Percentiles rank a stretch among this genome's conserved stretches.
These are phyloP conservation scores for Decapterus maruadsi DNA, from an alignment of 2,797 vertebrate species.

Conservation along the genomic window DNA sequence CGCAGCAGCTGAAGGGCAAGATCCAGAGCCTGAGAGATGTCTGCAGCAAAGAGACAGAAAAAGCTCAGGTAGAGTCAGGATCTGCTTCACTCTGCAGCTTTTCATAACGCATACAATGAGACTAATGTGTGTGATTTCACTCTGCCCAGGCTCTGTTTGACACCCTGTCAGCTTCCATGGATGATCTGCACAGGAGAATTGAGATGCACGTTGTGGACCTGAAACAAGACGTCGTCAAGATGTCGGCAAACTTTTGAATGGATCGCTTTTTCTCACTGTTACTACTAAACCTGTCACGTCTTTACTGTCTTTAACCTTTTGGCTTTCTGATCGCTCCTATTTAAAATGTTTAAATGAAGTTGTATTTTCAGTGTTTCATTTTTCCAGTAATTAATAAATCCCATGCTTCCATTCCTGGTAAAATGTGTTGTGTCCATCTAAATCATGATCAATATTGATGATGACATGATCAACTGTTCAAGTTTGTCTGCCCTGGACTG, in stretches of 20 bases:
- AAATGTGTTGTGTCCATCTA: background rate
- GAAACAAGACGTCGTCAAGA: slow-evolving; percentile 67
- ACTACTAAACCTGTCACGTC: background rate
- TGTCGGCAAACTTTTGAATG: slow-evolving; percentile 58
- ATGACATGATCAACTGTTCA: too few species aligned
- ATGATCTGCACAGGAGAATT: slow-evolving; percentile 77
- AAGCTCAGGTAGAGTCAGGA: slow-evolving; percentile 78
- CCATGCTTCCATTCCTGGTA: background rate
- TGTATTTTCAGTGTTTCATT: background rate
- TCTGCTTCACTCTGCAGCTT: background rate
- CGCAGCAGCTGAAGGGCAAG: slow-evolving; percentile 80
- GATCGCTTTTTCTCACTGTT: background rate
- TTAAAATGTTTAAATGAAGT: slow-evolving; percentile 9
- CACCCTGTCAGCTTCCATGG: slow-evolving; percentile 68
- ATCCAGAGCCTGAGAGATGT: slow-evolving; percentile 80
- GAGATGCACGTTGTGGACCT: slow-evolving; percentile 67
- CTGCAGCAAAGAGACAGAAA: slow-evolving; percentile 79
- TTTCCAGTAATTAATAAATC: slow-evolving; percentile 2
- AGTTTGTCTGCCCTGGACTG: too few species aligned
- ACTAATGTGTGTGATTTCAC: background rate
- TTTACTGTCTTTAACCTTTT: slow-evolving; percentile 4
- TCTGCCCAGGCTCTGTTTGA: slow-evolving; percentile 79
- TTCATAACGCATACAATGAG: background rate
- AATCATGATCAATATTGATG: too few species aligned
- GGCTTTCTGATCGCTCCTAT: slow-evolving; percentile 7